Conservation (phyloP, 2,113 vertebrate genomes). For the Menura novaehollandiae region DNA sequence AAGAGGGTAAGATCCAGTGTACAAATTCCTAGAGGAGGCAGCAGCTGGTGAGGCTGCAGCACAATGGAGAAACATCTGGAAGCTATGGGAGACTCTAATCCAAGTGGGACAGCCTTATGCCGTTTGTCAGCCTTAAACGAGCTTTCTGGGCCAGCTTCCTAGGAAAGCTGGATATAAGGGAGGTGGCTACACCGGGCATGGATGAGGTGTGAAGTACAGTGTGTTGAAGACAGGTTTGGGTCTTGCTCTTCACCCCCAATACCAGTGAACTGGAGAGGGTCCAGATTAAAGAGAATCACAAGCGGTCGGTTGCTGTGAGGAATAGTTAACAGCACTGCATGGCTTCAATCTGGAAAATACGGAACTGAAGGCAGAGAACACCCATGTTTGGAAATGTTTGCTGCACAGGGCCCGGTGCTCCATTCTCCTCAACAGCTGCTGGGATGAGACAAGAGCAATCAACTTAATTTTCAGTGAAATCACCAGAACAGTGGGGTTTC, state of each 20-base stretch:
- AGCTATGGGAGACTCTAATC: neutral
- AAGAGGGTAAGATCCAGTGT: neutral
- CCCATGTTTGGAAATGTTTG: neutral
- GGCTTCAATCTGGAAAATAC: neutral
- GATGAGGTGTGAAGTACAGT: neutral
- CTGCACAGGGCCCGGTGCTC: accelerated
- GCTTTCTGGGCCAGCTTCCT: neutral
- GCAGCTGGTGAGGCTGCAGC: neutral
- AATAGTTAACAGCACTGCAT: neutral
- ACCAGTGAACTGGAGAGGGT: accelerated
- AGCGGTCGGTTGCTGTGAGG: neutral
- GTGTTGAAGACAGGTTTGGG: neutral
- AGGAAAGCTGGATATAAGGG: neutral
- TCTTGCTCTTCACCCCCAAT: neutral
- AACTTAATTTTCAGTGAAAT: neutral
- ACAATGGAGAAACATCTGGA: neutral
- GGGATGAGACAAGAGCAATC: neutral
- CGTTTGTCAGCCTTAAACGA: neutral
- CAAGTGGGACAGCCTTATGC: neutral
- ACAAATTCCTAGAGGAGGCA: neutral
- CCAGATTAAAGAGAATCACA: neutral
- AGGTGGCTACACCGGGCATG: neutral
- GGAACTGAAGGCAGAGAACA: neutral
- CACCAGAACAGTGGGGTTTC: neutral
- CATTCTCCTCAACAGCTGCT: neutral